Evolutionary conservation across 1,140 invertebrate species (phyloP).

Genomic region (Anoplolepis gracilipes): DNA sequence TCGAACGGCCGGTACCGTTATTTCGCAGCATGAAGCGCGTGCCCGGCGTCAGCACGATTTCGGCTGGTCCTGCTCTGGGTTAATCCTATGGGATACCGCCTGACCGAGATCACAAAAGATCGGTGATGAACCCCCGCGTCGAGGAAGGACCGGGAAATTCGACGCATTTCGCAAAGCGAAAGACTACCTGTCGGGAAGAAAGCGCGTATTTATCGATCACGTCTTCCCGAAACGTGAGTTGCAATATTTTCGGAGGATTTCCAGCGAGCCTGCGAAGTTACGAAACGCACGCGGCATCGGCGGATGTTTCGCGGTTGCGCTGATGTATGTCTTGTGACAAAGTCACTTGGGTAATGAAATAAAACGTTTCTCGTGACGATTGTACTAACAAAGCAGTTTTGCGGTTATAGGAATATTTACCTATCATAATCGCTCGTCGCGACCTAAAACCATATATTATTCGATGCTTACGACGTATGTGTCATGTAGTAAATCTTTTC

Average conservation of each 20-base stretch:
- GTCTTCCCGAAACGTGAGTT: neutral
- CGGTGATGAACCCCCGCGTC: constrained; percentile 27
- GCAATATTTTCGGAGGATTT: constrained; percentile 53
- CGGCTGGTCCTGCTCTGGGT: constrained; percentile 43
- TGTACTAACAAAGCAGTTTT: neutral
- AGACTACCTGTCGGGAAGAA: constrained; percentile 69
- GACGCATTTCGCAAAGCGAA: constrained; percentile 52
- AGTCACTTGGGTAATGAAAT: constrained; percentile 6
- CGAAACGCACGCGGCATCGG: constrained; percentile 9
- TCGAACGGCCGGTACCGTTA: constrained; percentile 73
- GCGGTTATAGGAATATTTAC: neutral
- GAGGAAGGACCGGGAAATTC: constrained; percentile 4
- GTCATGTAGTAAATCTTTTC: no score
- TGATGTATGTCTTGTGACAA: neutral
- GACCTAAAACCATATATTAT: neutral
- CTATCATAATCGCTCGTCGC: neutral
- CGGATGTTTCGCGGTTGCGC: neutral
- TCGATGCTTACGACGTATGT: no score
- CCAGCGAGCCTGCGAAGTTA: constrained; percentile 8
- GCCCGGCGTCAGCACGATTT: constrained; percentile 73
- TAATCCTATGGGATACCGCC: constrained; percentile 55
- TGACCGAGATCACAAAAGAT: constrained; percentile 72
- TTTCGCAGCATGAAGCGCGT: constrained; percentile 78
- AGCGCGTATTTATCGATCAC: constrained; percentile 38
- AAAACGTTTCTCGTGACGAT: neutral